Conservation (phyloP, 2,113 vertebrate species). For the Struthio camelus region DNA sequence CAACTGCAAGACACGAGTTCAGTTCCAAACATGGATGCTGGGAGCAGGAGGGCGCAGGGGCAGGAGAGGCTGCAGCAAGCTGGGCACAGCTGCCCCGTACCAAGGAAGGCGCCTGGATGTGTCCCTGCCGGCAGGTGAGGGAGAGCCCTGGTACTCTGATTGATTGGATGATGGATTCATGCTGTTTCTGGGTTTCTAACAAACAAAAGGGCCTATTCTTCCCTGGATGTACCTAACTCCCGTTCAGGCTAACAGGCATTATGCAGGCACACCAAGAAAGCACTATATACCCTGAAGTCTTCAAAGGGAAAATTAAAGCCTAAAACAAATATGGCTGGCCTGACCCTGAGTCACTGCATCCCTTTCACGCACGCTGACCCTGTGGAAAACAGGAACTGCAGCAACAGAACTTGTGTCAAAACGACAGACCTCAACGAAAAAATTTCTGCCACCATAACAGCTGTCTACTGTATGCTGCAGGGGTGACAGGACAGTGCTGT, state of each 20-base stretch:
- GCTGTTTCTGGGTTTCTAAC: constrained; percentile 63
- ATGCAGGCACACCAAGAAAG: constrained; percentile 58
- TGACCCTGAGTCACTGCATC: constrained; percentile 67
- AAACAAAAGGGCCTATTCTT: constrained; percentile 71
- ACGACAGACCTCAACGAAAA: constrained; percentile 44
- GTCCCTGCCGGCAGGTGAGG: constrained; percentile 52
- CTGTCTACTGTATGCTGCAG: background rate
- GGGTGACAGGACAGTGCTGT: constrained; percentile 18
- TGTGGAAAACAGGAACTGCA: constrained; percentile 56
- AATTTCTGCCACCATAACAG: constrained; percentile 19
- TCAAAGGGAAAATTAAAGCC: constrained; percentile 73
- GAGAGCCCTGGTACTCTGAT: constrained; percentile 55
- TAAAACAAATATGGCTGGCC: constrained; percentile 72
- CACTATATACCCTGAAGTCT: constrained; percentile 63
- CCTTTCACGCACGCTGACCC: constrained; percentile 55
- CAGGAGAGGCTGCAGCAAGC: background rate
- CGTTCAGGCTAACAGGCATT: constrained; percentile 68
- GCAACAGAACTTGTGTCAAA: constrained; percentile 59
- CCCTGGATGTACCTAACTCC: constrained; percentile 63
- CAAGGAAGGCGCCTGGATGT: constrained; percentile 28
- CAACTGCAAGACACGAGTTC: rapidly evolving
- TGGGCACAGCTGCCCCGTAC: background rate
- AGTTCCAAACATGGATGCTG: background rate
- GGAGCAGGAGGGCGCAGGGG: constrained; percentile 12
- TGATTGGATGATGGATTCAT: constrained; percentile 71